A percentile compares a stretch with the other conserved stretches of the same genome.
Evolutionary conservation across 23 tunicate genomes (phyloP).

Genomic region (Botrylloides violaceus): DNA sequence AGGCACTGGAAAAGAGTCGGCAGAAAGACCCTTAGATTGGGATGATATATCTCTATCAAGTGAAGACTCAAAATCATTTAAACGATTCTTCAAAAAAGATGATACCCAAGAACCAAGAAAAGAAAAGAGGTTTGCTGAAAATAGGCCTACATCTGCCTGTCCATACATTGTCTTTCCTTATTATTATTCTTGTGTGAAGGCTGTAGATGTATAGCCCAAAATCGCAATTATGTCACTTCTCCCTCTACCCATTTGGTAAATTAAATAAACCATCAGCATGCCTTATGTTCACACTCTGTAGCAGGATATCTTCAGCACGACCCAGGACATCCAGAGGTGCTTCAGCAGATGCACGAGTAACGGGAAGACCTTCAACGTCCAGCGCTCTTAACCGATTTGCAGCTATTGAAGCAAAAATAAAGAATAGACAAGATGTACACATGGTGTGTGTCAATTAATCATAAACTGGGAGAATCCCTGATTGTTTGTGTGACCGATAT

Average conservation of each 20-base stretch:
- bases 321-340: constrained; percentile 35
- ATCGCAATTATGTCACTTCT: no score
- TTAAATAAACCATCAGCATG: no score
- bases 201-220: no score
- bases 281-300: no score
- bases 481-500: no score
- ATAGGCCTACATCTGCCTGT: not conserved
- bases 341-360: not conserved
- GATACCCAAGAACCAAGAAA: not conserved
- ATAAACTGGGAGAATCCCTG: not conserved
- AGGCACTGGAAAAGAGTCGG: no score
- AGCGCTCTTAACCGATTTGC: constrained; percentile 31
- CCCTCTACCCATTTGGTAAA: no score
- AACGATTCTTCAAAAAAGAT: constrained; percentile 7
- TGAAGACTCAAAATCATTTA: constrained; percentile 15
- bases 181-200: no score
- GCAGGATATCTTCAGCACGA: not conserved
- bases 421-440: constrained; percentile 5
- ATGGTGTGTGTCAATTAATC: not conserved
- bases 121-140: not conserved
- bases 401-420: constrained; percentile 18
- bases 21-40: constrained; percentile 10
- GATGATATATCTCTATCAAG: constrained; percentile 28
- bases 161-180: no score
- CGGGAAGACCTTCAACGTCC: not conserved